Conservation (phyloP, 2,113 vertebrate species). For the Tympanuchus pallidicinctus region DNA sequence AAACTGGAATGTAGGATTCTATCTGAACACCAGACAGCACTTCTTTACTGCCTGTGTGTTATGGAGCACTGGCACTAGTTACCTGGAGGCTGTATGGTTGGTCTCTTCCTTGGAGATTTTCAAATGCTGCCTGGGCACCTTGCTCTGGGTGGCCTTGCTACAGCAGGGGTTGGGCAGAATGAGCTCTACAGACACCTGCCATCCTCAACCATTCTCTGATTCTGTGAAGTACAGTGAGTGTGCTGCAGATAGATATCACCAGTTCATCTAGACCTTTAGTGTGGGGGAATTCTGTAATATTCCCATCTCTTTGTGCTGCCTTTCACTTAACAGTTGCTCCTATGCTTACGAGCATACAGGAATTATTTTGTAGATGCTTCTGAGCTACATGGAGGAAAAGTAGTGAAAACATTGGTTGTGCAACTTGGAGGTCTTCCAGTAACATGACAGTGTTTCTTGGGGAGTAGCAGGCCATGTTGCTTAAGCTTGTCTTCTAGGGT, state of each 20-base stretch:
- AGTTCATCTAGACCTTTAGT: neutral
- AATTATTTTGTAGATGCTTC: rapidly evolving
- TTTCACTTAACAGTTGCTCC: neutral
- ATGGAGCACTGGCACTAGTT: neutral
- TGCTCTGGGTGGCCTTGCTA: neutral
- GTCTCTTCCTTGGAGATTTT: neutral
- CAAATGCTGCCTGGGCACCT: neutral
- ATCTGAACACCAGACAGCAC: neutral
- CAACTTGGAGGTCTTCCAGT: neutral
- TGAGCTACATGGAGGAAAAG: rapidly evolving
- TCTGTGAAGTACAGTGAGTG: neutral
- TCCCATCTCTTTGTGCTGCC: neutral
- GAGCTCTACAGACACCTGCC: neutral
- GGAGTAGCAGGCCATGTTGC: neutral
- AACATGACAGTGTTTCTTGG: neutral
- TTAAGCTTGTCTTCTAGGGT: neutral
- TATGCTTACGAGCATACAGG: neutral
- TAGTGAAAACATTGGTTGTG: neutral
- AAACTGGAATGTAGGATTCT: neutral
- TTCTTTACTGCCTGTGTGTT: neutral
- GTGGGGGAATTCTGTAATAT: neutral
- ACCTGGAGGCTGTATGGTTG: rapidly evolving
- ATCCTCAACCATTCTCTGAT: neutral
- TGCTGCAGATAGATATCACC: neutral
- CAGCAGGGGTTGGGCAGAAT: neutral